Base-by-base conservation (phyloP, 37 sponge, comb jelly and placozoan species). In the Oopsacas minuta region DNA sequence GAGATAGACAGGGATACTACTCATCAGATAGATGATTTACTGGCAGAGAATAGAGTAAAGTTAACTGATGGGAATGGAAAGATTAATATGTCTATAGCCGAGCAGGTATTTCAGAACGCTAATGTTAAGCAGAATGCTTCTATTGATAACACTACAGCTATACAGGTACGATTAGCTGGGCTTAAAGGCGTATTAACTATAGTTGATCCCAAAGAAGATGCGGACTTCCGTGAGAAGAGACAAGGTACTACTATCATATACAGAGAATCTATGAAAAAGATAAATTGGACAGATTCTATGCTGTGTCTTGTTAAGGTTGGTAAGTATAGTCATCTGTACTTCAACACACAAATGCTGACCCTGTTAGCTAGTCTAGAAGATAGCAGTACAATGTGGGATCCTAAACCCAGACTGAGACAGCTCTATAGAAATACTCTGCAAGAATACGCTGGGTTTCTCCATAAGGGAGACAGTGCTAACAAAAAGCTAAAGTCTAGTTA, bases 231-330 rank as follows among this genome's bases (percentile, higher is more conserved):
- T 34, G 28, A 3, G 5, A 12, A 3, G 28, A 5, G 20, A 25
- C 75, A 61, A 34, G 32, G 28, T 12, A 32, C 32, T 34, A 20
- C 20, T 5, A n/a, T 61, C 20, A 25, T 61, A n/a, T 61, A 61
- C 30, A 3, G 75, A 12, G 28, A 61, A 12, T 61, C 75, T 3
- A 61, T 61, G 75, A 61, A n/a, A 34, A 61, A 61, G 30, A 61
- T 61, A 61, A 3, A 61, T 5, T 61, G 75, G 75, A 61, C 75
- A 3, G 32, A 61, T 34, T 61, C 75, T 34, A 61, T n/a, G 30
- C 75, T 61, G 75, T 61, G 75, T 61, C 20, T 61, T 12, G 75
- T 61, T n/a, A 61, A 61, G 28, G 75, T 61, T 20, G 75, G 75
- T 12, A 61, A 61, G 22, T 61, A 25, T 12, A 61, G 28, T 34